These are phyloP conservation scores for Tortricodes alternella DNA, from an alignment of 2,888 invertebrate genomes.

Conservation along the genomic window DNA sequence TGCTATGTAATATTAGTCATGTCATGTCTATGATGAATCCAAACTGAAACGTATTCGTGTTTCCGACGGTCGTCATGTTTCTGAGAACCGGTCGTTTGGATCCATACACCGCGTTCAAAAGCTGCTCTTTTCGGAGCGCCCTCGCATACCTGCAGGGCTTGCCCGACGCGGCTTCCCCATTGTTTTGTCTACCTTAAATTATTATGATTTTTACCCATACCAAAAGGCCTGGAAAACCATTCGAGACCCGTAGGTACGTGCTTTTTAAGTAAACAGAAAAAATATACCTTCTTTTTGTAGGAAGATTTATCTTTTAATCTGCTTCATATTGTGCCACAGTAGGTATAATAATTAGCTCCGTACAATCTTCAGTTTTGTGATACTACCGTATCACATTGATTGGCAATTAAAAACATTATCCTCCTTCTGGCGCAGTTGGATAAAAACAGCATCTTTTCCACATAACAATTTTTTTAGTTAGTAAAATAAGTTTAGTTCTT, in stretches of 20 bases:
- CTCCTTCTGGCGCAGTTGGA: too few species aligned
- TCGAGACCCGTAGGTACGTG: background rate
- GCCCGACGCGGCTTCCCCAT: conserved; percentile 31
- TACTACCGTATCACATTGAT: too few species aligned
- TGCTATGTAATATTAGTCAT: conserved; percentile 5
- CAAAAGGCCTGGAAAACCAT: conserved; percentile 5
- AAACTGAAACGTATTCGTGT: conserved; percentile 18
- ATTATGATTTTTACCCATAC: conserved; percentile 47
- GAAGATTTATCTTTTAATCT: too few species aligned
- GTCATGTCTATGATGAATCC: conserved; percentile 14
- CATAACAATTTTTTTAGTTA: too few species aligned
- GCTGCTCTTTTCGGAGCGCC: conserved; percentile 51
- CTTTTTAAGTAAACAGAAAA: background rate
- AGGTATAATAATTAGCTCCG: too few species aligned
- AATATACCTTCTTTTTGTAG: too few species aligned
- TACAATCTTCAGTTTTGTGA: too few species aligned
- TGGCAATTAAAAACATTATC: too few species aligned
- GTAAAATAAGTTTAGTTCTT: too few species aligned
- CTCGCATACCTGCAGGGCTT: conserved; percentile 54
- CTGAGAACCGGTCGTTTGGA: conserved; percentile 63
- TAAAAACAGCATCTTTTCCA: too few species aligned
- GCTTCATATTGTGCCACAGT: too few species aligned
- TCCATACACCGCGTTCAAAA: conserved; percentile 57
- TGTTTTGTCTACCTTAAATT: conserved; percentile 55
- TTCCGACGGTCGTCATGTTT: conserved; percentile 54